phyloP scores from a whole-genome alignment of 2,888 invertebrate genomes.

The Phyto melanocephala region DNA sequence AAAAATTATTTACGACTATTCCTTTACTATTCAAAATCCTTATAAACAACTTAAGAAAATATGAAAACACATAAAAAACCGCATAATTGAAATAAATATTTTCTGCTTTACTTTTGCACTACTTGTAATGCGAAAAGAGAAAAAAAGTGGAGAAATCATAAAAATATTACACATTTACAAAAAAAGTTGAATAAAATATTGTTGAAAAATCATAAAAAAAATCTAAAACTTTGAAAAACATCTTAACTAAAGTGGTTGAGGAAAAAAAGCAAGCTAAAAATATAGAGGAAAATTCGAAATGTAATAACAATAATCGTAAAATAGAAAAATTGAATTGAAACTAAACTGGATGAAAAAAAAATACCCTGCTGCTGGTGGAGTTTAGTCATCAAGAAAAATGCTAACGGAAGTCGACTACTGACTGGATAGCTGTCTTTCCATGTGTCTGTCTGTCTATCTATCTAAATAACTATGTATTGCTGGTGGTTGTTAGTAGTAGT shows the following conservation, averaged over 20 bases:
- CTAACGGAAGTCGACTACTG: slow-evolving; percentile 56
- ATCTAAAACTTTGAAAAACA: slow-evolving; percentile 52
- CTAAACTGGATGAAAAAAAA: slow-evolving; percentile 43
- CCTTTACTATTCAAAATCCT: slow-evolving; percentile 39
- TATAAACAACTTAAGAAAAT: slow-evolving; percentile 46
- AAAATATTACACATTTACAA: slow-evolving; percentile 31
- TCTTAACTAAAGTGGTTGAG: slow-evolving; percentile 40
- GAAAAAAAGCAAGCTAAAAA: slow-evolving; percentile 6
- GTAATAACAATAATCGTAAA: slow-evolving; percentile 61
- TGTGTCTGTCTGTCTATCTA: background rate
- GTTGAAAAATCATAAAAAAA: slow-evolving; percentile 34
- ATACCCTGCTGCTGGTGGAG: slow-evolving; percentile 40
- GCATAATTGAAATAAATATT: slow-evolving; percentile 58
- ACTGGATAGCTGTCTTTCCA: background rate
- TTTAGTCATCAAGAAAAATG: slow-evolving; percentile 63
- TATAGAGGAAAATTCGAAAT: slow-evolving; percentile 41
- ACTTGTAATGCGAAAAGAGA: background rate
- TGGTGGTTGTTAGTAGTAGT: background rate
- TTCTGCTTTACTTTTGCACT: slow-evolving; percentile 17
- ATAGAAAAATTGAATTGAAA: slow-evolving; percentile 48
- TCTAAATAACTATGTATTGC: background rate
- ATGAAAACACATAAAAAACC: slow-evolving; percentile 62
- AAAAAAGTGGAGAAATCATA: slow-evolving; percentile 11
- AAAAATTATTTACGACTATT: slow-evolving; percentile 50
- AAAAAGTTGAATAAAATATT: slow-evolving; percentile 1